These are phyloP conservation scores for Erpetoichthys calabaricus DNA, from an alignment of 2,797 vertebrate species.

Conservation along the genomic window DNA sequence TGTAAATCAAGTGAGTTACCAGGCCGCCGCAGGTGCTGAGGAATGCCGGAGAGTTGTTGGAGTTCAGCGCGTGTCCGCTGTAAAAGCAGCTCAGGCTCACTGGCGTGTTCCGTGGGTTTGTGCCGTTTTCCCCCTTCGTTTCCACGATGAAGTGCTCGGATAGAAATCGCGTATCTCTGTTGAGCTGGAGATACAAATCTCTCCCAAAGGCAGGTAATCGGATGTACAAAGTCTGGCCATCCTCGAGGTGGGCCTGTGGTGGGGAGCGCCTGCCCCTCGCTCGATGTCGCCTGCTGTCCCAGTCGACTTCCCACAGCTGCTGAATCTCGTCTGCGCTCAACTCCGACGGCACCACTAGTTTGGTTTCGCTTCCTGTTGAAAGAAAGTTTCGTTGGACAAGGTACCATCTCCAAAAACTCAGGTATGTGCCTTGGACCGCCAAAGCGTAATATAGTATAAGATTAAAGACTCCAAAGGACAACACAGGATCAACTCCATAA, in stretches of 20 bases:
- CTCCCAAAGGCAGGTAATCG: conserved; percentile 62
- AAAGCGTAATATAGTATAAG: too few species aligned
- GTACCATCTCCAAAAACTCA: too few species aligned
- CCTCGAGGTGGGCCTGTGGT: conserved; percentile 23
- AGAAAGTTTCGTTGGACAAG: too few species aligned
- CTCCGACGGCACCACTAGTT: conserved; percentile 40
- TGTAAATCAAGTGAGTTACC: conserved; percentile 42
- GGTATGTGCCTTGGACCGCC: too few species aligned
- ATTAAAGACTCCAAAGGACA: too few species aligned
- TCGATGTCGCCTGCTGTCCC: conserved; percentile 34
- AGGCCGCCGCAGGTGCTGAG: conserved; percentile 77
- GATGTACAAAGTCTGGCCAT: conserved; percentile 46
- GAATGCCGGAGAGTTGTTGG: conserved; percentile 63
- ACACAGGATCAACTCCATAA: too few species aligned
- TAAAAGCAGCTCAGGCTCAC: conserved; percentile 60
- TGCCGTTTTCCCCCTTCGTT: conserved; percentile 35
- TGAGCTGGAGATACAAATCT: conserved; percentile 61
- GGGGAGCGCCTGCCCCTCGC: conserved; percentile 29
- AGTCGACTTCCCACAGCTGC: conserved; percentile 26
- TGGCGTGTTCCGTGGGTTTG: conserved; percentile 23
- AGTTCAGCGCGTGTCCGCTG: conserved; percentile 68
- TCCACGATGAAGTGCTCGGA: conserved; percentile 59
- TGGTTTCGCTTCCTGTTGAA: conserved; percentile 26
- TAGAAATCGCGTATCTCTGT: conserved; percentile 58
- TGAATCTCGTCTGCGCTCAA: conserved; percentile 33